phyloP scores from a whole-genome alignment of 2,797 vertebrate species.

The Pangasius djambal region DNA sequence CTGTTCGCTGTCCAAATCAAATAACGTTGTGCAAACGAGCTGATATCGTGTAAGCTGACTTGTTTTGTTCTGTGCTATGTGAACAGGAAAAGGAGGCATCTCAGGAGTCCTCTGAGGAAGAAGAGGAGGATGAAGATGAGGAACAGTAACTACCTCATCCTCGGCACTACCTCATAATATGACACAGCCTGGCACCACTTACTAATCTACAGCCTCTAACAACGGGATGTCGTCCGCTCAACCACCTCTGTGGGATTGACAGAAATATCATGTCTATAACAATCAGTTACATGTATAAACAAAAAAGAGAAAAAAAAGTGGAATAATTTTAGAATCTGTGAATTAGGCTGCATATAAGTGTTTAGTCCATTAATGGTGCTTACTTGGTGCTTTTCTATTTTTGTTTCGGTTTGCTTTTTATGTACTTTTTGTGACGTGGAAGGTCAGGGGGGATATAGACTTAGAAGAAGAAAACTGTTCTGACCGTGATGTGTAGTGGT shows the following conservation, averaged over 20 bases:
- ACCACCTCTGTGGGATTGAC: conserved; percentile 45
- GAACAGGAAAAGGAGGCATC: conserved; percentile 54
- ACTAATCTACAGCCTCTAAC: conserved; percentile 48
- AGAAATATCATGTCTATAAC: conserved; percentile 37
- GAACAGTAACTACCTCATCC: conserved; percentile 50
- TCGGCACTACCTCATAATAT: conserved; percentile 54
- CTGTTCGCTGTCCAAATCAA: not conserved
- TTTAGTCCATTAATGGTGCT: conserved; percentile 54
- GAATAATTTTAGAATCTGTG: conserved; percentile 51
- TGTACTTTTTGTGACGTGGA: conserved; percentile 46
- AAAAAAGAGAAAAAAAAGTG: conserved; percentile 22
- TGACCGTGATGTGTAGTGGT: conserved; percentile 49
- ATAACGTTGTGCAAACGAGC: not conserved
- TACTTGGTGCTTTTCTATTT: conserved; percentile 56
- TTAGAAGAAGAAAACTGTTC: conserved; percentile 49
- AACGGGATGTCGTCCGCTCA: conserved; percentile 36
- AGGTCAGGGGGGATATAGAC: conserved; percentile 41
- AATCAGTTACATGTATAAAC: conserved; percentile 29
- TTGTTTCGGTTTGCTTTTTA: conserved; percentile 40
- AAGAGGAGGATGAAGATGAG: conserved; percentile 56
- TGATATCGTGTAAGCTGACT: not conserved
- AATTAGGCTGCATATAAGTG: conserved; percentile 46
- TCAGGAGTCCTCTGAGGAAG: conserved; percentile 57
- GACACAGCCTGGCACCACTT: conserved; percentile 50
- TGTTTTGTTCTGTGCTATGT: not conserved